Evolutionary conservation across 30 jellyfish, hydroid and myxozoan genomes (phyloP).

Genomic region (Chironex yamaguchii): DNA sequence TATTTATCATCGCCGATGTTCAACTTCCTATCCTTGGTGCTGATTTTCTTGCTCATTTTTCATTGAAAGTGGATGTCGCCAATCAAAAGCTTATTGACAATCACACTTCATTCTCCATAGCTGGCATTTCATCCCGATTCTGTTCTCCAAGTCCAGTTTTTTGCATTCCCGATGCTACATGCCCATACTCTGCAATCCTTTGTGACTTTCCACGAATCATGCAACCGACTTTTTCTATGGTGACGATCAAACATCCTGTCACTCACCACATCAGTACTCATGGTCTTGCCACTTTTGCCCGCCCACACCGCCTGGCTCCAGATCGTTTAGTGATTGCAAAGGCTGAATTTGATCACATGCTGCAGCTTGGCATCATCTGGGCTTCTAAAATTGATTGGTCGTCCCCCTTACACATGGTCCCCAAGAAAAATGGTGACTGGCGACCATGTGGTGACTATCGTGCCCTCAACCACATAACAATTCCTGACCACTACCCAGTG

Average conservation of each 20-base stretch:
- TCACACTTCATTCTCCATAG: not conserved
- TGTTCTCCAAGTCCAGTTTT: conserved; percentile 7
- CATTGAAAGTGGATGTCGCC: too few species aligned
- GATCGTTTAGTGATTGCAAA: conserved; percentile 15
- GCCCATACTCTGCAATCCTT: not conserved
- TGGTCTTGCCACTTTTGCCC: conserved; percentile 41
- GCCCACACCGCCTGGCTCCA: conserved; percentile 66
- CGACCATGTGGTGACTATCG: conserved; percentile 72
- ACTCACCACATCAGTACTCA: conserved; percentile 55
- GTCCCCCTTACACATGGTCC: conserved; percentile 65
- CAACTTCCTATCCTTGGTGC: too few species aligned
- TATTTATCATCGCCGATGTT: too few species aligned
- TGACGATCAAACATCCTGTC: conserved; percentile 38
- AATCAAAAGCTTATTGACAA: not conserved
- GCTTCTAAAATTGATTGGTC: conserved; percentile 56
- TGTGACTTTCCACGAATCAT: not conserved
- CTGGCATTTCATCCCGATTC: not conserved
- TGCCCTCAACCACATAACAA: conserved; percentile 48
- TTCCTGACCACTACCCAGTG: conserved; percentile 24
- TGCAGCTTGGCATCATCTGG: conserved; percentile 33
- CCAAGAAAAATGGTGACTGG: conserved; percentile 60
- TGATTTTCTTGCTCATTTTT: too few species aligned
- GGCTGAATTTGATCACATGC: conserved; percentile 27
- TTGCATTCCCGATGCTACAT: not conserved
- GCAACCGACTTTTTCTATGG: not conserved